phyloP scores from a whole-genome alignment of 2,113 vertebrate genomes.

The Chelonoidis abingdonii region DNA sequence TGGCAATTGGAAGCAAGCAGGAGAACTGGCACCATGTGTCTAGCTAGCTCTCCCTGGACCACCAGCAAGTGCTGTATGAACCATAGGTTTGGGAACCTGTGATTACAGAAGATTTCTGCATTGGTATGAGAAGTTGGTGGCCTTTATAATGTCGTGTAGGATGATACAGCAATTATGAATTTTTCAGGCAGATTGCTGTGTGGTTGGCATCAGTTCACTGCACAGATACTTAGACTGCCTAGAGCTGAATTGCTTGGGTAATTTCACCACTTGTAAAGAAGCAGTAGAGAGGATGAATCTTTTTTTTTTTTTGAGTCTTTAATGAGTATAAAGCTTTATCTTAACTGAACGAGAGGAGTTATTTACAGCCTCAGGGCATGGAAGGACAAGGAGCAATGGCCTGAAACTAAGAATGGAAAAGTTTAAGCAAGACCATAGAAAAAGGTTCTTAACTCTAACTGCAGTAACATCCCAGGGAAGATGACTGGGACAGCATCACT shows the following conservation, averaged over 20 bases:
- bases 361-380: conserved; percentile 68
- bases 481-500: background rate
- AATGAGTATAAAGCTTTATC: conserved; percentile 74
- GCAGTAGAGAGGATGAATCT: conserved; percentile 55
- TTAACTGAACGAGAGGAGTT: conserved; percentile 74
- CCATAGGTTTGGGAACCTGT: conserved; percentile 29
- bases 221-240: conserved; percentile 42
- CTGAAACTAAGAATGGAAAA: conserved; percentile 72
- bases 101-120: background rate
- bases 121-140: background rate
- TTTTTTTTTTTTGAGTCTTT: conserved; percentile 58
- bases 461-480: background rate
- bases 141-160: conserved; percentile 22
- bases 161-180: conserved; percentile 22
- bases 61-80: background rate
- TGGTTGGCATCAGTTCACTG: conserved; percentile 42
- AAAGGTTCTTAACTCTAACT: conserved; percentile 38
- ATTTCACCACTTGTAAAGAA: conserved; percentile 63
- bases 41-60: background rate
- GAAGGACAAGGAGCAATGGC: conserved; percentile 61
- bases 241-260: conserved; percentile 41
- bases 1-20: background rate
- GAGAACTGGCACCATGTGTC: background rate
- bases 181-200: conserved; percentile 33
- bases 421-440: conserved; percentile 49